Percentiles rank a stretch among this genome's conserved stretches.
Evolutionary conservation across 1,140 invertebrate species (phyloP).

Genomic region (Pectinophora gossypiella): DNA sequence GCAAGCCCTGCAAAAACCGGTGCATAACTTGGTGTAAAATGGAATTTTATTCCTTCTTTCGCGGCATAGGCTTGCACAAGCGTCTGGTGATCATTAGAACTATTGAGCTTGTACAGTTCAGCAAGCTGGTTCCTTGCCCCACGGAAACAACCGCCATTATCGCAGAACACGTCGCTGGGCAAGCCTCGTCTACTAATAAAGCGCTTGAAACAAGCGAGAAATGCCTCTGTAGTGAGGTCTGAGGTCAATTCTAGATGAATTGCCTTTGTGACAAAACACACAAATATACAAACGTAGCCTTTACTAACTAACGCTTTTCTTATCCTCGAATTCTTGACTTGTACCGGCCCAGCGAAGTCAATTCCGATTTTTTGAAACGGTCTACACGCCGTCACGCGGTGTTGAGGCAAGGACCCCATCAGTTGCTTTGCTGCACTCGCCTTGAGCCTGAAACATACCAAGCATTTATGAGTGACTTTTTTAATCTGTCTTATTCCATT

Average conservation of each 20-base stretch:
- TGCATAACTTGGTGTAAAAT: slow-evolving; percentile 45
- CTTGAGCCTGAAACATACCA: slow-evolving; percentile 29
- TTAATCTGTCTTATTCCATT: slow-evolving; percentile 24
- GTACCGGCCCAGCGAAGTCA: slow-evolving; percentile 44
- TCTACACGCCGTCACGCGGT: slow-evolving; percentile 19
- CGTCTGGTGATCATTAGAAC: no score
- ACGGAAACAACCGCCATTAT: slow-evolving; percentile 49
- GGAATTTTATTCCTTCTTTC: slow-evolving; percentile 9
- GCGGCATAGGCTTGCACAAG: neutral
- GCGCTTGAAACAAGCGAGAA: neutral
- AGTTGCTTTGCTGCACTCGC: slow-evolving; percentile 16
- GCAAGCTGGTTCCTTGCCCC: slow-evolving; percentile 16
- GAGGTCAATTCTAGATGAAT: slow-evolving; percentile 16
- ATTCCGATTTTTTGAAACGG: slow-evolving; percentile 36
- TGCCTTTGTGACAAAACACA: slow-evolving; percentile 16
- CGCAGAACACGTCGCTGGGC: slow-evolving; percentile 36
- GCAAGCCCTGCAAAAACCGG: slow-evolving; percentile 42
- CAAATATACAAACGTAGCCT: slow-evolving; percentile 14
- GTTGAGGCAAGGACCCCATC: slow-evolving; percentile 45
- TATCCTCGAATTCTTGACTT: slow-evolving; percentile 15
- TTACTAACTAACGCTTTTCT: slow-evolving; percentile 6
- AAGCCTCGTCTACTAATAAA: neutral
- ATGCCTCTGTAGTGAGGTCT: slow-evolving; percentile 22
- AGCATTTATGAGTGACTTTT: slow-evolving; percentile 27
- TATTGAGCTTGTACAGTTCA: neutral